Evolutionary conservation across 2,113 vertebrate species (phyloP).

Genomic region (Cyanocitta stelleri): DNA sequence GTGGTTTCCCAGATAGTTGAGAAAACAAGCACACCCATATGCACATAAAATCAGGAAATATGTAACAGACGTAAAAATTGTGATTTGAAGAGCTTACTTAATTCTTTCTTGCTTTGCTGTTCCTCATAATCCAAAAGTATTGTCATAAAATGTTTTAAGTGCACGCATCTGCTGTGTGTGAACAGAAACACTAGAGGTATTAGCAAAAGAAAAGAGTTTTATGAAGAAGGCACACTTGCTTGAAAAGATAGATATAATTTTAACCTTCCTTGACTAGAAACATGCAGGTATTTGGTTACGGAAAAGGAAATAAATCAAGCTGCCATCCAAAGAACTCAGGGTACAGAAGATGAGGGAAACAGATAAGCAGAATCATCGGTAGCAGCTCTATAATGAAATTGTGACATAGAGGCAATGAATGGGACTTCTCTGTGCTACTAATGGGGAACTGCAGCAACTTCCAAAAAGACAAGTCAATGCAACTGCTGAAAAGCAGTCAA

Average conservation of each 20-base stretch:
- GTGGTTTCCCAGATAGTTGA: neutral
- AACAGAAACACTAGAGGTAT: neutral
- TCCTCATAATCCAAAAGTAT: neutral
- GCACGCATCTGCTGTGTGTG: neutral
- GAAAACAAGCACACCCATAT: accelerated
- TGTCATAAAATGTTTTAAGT: neutral
- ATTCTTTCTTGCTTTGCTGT: neutral
- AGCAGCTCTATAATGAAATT: neutral
- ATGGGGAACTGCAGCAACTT: accelerated
- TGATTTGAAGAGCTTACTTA: neutral
- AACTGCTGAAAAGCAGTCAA: neutral
- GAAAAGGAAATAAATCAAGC: neutral
- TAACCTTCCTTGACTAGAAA: neutral
- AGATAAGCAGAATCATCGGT: neutral
- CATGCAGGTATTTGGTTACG: neutral
- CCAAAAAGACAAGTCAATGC: neutral
- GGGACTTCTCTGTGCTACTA: neutral
- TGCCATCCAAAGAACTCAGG: neutral
- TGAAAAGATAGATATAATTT: neutral
- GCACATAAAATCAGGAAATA: neutral
- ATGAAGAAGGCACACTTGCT: neutral
- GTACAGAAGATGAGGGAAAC: neutral
- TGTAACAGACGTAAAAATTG: neutral
- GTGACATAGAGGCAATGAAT: neutral
- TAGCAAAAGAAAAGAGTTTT: neutral